These are phyloP conservation scores for Mormyrus lacerda DNA, from an alignment of 2,113 vertebrate genomes.

Conservation along the genomic window DNA sequence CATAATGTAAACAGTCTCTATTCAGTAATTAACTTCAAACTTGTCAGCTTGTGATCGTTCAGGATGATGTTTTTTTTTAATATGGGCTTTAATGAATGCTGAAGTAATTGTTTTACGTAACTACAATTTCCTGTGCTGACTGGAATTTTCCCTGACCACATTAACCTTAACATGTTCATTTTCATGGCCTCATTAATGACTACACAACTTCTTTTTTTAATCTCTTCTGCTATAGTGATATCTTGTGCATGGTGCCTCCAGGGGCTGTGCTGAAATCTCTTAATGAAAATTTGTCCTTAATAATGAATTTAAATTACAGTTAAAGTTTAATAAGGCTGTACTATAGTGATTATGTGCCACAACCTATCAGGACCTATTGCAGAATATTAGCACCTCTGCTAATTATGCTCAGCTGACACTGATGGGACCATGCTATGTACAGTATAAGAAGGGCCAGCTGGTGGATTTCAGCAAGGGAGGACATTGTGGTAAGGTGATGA, in stretches of 20 bases:
- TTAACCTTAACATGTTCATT: background rate
- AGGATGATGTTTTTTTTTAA: background rate
- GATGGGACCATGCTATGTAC: background rate
- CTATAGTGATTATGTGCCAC: background rate
- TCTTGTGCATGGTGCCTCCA: background rate
- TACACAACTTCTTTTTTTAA: background rate
- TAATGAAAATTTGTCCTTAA: background rate
- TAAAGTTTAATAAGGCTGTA: background rate
- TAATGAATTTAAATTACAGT: slow-evolving; percentile 2
- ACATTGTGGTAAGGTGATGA: background rate
- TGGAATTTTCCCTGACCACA: background rate
- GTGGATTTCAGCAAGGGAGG: background rate
- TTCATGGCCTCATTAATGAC: background rate
- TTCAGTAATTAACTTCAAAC: background rate
- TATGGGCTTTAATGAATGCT: background rate
- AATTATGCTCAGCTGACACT: background rate
- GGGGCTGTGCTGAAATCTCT: background rate
- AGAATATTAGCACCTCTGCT: background rate
- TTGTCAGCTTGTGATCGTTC: background rate
- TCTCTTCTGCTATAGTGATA: background rate
- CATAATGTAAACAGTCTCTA: background rate
- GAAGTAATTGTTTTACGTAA: background rate
- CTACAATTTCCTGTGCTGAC: background rate
- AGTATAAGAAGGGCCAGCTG: background rate
- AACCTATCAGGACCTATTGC: background rate